Evolutionary conservation across 2,113 vertebrate species (phyloP), one percentile per base, ranked within the genome.

Genomic region (Hippocampus abdominalis): DNA sequence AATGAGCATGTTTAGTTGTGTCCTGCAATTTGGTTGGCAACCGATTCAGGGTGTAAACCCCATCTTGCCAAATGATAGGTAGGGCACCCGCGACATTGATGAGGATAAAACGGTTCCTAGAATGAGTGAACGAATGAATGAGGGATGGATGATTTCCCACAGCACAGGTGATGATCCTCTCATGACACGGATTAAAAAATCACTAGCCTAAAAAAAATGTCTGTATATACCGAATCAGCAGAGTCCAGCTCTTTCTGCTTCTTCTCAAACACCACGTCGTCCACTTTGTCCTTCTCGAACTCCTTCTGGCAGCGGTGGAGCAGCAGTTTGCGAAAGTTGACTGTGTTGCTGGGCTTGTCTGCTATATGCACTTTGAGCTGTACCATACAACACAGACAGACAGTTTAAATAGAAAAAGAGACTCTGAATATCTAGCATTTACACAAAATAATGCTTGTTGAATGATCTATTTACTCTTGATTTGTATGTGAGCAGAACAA

Each of bases 221-320:
- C 21, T 56, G n/a, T n/a, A 44, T 92, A 73, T 86, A 99, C 96
- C 69, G 92, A 93, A 70, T 92, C 92, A 72, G 97, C 94, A 79
- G 94, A 93, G 81, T 99, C 97, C 0, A 99, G 93, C 81, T 99
- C 97, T 69, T 95, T 97, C 90, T 98, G 96, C 86, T 96, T 98
- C 90, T 93, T 97, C 87, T 98, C 97, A 73, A 98, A 97, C 84
- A 96, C 96, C 3, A 95, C 96, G 0, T 99, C 96, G 0, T 99
- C 96, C 67, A 95, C 96, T 87, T 98, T 98, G 92, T 99, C 97
- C 84, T 96, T 95, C 78, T 99, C 97, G 84, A 99, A 99, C 73
- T 99, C 97, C 77, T 98, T 99, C 92, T 99, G 97, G 89, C 97
- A 98, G 66, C 97, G 96, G 82, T 98, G 98, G 75, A 98, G 90